Conservation (phyloP, 2,797 vertebrate species). For the Sylvia borin region DNA sequence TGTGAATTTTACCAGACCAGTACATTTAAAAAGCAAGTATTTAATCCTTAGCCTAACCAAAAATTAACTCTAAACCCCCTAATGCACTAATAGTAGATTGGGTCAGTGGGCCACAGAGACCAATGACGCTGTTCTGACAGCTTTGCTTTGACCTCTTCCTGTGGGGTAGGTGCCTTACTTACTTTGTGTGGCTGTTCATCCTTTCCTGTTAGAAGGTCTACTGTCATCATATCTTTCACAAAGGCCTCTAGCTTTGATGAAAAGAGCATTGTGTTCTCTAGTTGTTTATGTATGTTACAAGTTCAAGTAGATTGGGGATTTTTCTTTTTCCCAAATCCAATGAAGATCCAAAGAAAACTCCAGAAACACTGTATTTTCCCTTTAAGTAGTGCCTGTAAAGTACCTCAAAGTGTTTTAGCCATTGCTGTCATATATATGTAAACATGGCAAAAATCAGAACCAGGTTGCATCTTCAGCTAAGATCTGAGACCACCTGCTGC, state of each 20-base stretch:
- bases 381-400: not conserved
- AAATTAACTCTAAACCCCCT: accelerated
- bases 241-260: not conserved
- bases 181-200: not conserved
- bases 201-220: not conserved
- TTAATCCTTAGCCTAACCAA: not conserved
- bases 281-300: not conserved
- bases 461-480: not conserved
- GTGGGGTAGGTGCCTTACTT: not conserved
- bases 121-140: not conserved
- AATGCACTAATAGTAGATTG: not conserved
- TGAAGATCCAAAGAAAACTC: not conserved
- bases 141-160: not conserved
- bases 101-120: not conserved
- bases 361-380: not conserved
- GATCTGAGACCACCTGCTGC: not conserved
- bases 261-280: not conserved
- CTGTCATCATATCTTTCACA: not conserved
- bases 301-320: accelerated
- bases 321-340: not conserved
- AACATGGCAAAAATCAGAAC: not conserved
- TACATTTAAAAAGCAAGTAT: not conserved
- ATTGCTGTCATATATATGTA: not conserved
- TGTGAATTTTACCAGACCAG: not conserved
- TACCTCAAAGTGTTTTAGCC: not conserved